Base-by-base conservation (phyloP, 1,140 invertebrate genomes). In the Antheraea mylitta region DNA sequence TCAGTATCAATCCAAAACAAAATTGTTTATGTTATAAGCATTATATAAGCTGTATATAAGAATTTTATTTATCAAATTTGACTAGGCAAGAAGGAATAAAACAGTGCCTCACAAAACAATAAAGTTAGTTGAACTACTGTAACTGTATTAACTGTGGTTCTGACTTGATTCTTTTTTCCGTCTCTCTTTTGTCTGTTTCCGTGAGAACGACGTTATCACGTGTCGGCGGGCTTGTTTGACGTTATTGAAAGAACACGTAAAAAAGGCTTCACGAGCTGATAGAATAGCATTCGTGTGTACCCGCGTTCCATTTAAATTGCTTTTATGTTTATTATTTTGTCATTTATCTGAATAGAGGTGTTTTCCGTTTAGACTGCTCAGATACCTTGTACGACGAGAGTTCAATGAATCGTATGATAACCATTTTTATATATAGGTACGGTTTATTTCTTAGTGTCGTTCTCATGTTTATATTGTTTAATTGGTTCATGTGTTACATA, bases 161-260 rank as follows among this genome's bases (percentile, higher is more conserved):
- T 74, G 69, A 70, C 72, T 68, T 68, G 58, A 64, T 70, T 74
- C 68, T 68, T 68, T 72, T 72, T 65, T 19, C 37, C 71, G 65
- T 67, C 63, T 62, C 70, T 58, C 64, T 69, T 77, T 77, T 72
- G 75, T 74, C 70, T 74, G 70, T 73, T 73, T 71, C 63, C 66
- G 69, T 74, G 69, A 68, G 69, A 76, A 73, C 67, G 65, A 70
- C 70, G 64, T 73, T 71, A 72, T 72, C 70, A 72, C 70, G 70
- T 69, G 69, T 70, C 62, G 64, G 30, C 53, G 64, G 66, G 68
- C 69, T 63, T 73, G 69, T 65, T 74, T 68, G 38, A 42, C 63
- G 62, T 72, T 72, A 72, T 72, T 72, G 70, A 72, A 72, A 68
- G 70, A 61, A 68, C 66, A 68, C 64, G 66, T 64, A 65, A 68